These are phyloP conservation scores for Neomicropteryx cornuta DNA, from an alignment of 1,140 invertebrate genomes.

Conservation along the genomic window DNA sequence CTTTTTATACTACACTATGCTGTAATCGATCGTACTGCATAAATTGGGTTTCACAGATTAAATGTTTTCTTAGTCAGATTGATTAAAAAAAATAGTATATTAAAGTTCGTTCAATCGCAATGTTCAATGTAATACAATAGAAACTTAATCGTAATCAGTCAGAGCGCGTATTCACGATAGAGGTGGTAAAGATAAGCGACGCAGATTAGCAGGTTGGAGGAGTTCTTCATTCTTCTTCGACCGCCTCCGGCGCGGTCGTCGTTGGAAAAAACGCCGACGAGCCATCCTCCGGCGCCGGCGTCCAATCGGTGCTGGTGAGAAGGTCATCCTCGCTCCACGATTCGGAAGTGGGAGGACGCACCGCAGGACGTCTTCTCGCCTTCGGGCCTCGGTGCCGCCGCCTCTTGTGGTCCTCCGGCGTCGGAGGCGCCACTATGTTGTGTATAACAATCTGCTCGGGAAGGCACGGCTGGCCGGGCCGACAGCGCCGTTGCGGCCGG, in stretches of 20 bases:
- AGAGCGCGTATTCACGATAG: too few species aligned
- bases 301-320: slow-evolving; percentile 10
- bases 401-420: background rate
- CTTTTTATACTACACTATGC: too few species aligned
- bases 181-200: too few species aligned
- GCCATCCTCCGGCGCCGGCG: slow-evolving; percentile 8
- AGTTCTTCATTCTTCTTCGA: slow-evolving; percentile 28
- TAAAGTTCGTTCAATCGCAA: too few species aligned
- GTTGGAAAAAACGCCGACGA: slow-evolving; percentile 40
- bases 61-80: too few species aligned
- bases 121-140: too few species aligned
- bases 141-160: too few species aligned
- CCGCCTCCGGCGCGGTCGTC: slow-evolving; percentile 36
- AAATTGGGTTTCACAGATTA: too few species aligned
- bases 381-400: slow-evolving; percentile 10
- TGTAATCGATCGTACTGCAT: too few species aligned
- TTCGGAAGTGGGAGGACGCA: slow-evolving; percentile 8
- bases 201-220: slow-evolving; percentile 25
- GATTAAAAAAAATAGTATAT: too few species aligned
- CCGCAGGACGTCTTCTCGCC: slow-evolving; percentile 8
- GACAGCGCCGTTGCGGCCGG: slow-evolving; percentile 34
- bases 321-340: slow-evolving; percentile 10
- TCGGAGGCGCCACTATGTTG: background rate
- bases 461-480: slow-evolving; percentile 26
- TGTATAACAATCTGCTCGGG: slow-evolving; percentile 7